Evolutionary conservation across 2,888 invertebrate species (phyloP).

Genomic region (Ormyrus thymus): DNA sequence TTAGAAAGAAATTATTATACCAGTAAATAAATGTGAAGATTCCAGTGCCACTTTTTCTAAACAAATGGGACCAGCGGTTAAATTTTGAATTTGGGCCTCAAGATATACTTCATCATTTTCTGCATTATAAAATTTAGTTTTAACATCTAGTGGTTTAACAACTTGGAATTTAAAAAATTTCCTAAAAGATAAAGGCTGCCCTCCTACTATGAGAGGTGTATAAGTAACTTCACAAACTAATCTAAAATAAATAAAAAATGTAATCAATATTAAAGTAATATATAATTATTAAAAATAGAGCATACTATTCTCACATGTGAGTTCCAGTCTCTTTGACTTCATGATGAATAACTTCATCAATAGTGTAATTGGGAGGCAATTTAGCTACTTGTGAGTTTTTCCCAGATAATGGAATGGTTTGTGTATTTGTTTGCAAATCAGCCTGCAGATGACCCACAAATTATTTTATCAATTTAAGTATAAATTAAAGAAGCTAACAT

Average conservation of each 20-base stretch:
- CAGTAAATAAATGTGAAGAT: slow-evolving; percentile 91
- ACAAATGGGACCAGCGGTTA: slow-evolving; percentile 93
- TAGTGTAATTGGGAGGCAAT: slow-evolving; percentile 86
- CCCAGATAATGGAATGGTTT: slow-evolving; percentile 88
- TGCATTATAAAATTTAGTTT: slow-evolving; percentile 98
- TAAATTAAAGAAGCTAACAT: not conserved
- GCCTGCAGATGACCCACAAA: slow-evolving; percentile 77
- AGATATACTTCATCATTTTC: slow-evolving; percentile 85
- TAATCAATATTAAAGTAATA: not conserved
- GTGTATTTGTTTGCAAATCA: slow-evolving; percentile 94
- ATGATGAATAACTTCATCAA: slow-evolving; percentile 97
- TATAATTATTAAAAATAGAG: slow-evolving; percentile 22
- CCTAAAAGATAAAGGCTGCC: slow-evolving; percentile 88
- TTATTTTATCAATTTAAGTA: slow-evolving; percentile 7
- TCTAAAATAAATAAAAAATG: slow-evolving; percentile 75
- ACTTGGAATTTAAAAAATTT: slow-evolving; percentile 99
- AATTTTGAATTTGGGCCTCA: slow-evolving; percentile 92
- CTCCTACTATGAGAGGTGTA: slow-evolving; percentile 76
- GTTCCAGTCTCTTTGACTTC: slow-evolving; percentile 99
- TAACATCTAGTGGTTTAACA: slow-evolving; percentile 97
- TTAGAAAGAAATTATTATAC: slow-evolving; percentile 69
- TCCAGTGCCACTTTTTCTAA: slow-evolving; percentile 96
- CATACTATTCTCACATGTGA: slow-evolving; percentile 84
- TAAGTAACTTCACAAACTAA: slow-evolving; percentile 98
- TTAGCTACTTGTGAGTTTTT: slow-evolving; percentile 78